Evolutionary conservation across 2,797 vertebrate genomes (phyloP).

Genomic region (Danio albolineatus): DNA sequence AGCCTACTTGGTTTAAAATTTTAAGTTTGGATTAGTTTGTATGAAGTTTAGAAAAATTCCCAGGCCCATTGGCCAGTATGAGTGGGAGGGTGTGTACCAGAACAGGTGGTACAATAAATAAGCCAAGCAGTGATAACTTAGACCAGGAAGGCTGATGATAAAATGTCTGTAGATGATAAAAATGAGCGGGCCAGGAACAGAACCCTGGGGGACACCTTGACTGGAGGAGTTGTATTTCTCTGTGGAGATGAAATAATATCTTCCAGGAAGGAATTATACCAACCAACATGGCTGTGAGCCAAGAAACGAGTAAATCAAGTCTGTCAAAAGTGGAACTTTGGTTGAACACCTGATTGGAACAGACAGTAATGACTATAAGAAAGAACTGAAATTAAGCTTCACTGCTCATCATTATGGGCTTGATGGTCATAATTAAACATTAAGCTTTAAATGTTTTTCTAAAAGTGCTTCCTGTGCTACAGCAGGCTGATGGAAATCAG

Average conservation of each 20-base stretch:
- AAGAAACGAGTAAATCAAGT: neutral
- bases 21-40: neutral
- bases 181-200: neutral
- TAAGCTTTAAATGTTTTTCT: neutral
- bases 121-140: neutral
- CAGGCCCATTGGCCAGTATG: neutral
- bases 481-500: neutral
- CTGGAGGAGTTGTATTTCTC: constrained; percentile 18
- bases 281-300: neutral
- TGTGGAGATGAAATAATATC: constrained; percentile 15
- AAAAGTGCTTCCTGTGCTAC: neutral
- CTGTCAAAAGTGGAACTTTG: neutral
- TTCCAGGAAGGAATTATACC: neutral
- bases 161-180: neutral
- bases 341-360: neutral
- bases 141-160: neutral
- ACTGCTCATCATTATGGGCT: neutral
- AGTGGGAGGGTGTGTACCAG: neutral
- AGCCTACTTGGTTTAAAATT: neutral
- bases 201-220: constrained; percentile 13
- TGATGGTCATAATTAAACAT: neutral
- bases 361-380: neutral
- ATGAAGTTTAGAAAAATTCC: neutral
- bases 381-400: neutral
- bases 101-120: neutral